Base-by-base conservation (phyloP, 2,888 invertebrate species). In the Cylindroiulus punctatus region DNA sequence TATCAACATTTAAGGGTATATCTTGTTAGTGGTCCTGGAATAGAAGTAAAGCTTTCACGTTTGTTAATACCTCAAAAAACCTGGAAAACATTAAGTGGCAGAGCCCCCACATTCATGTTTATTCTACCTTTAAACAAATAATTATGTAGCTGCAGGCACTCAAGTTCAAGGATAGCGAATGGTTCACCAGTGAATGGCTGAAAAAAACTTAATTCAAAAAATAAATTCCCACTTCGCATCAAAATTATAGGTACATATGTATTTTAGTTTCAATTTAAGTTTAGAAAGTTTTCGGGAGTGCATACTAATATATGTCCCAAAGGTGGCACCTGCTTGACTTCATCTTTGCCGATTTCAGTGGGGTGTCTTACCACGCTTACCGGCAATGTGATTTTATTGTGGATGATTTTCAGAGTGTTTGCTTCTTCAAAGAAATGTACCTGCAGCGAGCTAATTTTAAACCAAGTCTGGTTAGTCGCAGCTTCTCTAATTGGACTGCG, bases 21-120 rank as follows among this genome's bases (percentile, higher is more conserved):
- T 76, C 26, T 76, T 76, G 76, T 14, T 26, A 76, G 76, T 76
- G 76, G 12, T 30, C 76, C 76, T 76, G 76, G 76, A 76, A 76
- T 76, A 76, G 30, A 76, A 76, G 22, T 57, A 30, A 76, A 30
- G 76, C 76, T 30, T 76, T 76, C 17, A 76, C 76, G 76, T 30
- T 30, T 76, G 76, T 76, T 76, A 76, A 76, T 76, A 26, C 76
- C 30, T 76, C 65, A 76, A 30, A 76, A 30, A 76, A 76, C 76
- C 76, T 76, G 76, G 76, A 76, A 76, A 76, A 76, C 76, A 76
- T 76, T 76, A 76, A 76, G 30, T 30, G 30, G 76, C 76, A 76
- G 14, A 30, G 76, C 76, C 76, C 76, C 76, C 30, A 76, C 30
- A 76, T 14, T 30, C 30, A 14, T 76, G 76, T 76, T 76, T 76